Conservation (phyloP, 2,113 vertebrate species). For the Larimichthys crocea region DNA sequence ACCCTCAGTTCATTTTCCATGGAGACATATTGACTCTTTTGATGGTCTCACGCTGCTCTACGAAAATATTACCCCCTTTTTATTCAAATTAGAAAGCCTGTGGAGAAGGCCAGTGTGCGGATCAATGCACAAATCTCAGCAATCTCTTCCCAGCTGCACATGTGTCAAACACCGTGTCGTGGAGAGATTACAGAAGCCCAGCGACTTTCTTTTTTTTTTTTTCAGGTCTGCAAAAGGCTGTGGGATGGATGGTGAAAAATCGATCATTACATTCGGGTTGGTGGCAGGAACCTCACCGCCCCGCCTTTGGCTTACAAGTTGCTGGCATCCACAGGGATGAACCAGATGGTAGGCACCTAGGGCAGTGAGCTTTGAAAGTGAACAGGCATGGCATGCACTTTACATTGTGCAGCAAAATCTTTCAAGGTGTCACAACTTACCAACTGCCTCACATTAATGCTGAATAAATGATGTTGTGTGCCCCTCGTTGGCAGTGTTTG, state of each 20-base stretch:
- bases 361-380: conserved; percentile 42
- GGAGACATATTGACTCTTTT: conserved; percentile 65
- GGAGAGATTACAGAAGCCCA: conserved; percentile 48
- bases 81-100: conserved; percentile 75
- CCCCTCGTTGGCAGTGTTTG: conserved; percentile 26
- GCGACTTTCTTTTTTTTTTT: not conserved
- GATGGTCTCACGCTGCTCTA: conserved; percentile 56
- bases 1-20: conserved; percentile 50
- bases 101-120: conserved; percentile 45
- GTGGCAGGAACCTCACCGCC: conserved; percentile 46
- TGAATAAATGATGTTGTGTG: conserved; percentile 18
- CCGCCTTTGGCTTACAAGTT: conserved; percentile 45
- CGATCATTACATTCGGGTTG: conserved; percentile 49
- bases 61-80: conserved; percentile 65
- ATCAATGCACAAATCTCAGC: conserved; percentile 79
- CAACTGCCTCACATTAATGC: conserved; percentile 37
- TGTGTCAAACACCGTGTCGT: conserved; percentile 62
- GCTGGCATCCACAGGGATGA: conserved; percentile 40
- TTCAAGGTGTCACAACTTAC: conserved; percentile 49
- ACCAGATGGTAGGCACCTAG: conserved; percentile 61
- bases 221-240: conserved; percentile 23
- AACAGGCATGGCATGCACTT: conserved; percentile 42
- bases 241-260: conserved; percentile 48
- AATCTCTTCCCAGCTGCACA: conserved; percentile 66
- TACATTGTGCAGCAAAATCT: conserved; percentile 29